Evolutionary conservation across 2,888 invertebrate species (phyloP), one percentile per base, ranked within the genome.

Genomic region (Cheilosia vulpina): DNA sequence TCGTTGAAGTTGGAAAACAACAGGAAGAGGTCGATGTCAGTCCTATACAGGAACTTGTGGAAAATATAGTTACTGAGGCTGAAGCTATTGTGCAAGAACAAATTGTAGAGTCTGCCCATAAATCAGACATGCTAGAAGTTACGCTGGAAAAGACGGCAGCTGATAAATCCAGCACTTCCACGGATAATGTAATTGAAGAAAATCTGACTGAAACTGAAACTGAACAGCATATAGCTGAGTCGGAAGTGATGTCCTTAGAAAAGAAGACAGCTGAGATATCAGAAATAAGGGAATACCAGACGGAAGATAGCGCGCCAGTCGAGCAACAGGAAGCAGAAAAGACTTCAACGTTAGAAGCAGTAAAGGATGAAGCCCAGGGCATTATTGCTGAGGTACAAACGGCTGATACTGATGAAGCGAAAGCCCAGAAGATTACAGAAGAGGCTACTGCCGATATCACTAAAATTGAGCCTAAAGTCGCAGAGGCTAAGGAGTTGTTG

Each of bases 51-150:
- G 13, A 38, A 17, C 15, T 19, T 27, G 76, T 53, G 34, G 66
- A 76, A 15, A 69, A 77, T 11, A 53, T 60, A 19, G 27, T 57
- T 4, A 50, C 71, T 7, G 41, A 52, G 11, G 34, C 55, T 0
- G 76, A 77, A 27, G 3, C 15, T 7, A 34, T 62, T 34, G 21
- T 34, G 27, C 34, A 80, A 9, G 41, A 62, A 31, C 11, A 19
- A 1, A 4, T 68, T 13, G 24, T n/a, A 3, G 60, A 17, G 4
- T 1, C 41, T 1, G 2, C 4, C 1, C 68, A 75, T 11, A 66
- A 73, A n/a, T 24, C 34, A 0, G 13, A 55, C 2, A 45, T 53
- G 5, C 11, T 17, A 0, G 60, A 79, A 11, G 13, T 52, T 1
- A 2, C 31, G 3, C 11, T 27, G 9, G 0, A 31, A 2, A 27